phyloP scores from a whole-genome alignment of 2,797 vertebrate species.

The Gallinago nigripennis region DNA sequence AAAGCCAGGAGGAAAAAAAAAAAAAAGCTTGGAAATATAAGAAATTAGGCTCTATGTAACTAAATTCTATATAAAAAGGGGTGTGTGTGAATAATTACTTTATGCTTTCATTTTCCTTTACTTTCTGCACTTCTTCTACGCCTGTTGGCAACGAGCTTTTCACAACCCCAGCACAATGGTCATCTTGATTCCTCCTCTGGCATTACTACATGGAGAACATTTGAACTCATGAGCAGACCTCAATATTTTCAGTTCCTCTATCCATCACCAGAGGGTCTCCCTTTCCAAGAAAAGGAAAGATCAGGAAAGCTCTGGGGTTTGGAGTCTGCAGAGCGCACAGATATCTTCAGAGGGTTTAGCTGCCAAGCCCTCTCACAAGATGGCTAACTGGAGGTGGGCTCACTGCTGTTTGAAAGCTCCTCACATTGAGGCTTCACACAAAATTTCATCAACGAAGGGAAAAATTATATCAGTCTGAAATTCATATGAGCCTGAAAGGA shows the following conservation, averaged over 20 bases:
- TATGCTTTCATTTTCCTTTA: not conserved
- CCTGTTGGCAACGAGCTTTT: not conserved
- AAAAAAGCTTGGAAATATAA: not conserved
- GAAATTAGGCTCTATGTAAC: not conserved
- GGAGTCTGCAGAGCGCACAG: not conserved
- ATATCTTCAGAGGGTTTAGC: not conserved
- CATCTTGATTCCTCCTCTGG: not conserved
- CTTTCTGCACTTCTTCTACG: not conserved
- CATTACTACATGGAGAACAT: not conserved
- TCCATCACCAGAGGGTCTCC: conserved; percentile 9
- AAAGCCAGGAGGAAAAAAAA: not conserved
- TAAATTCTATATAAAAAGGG: not conserved
- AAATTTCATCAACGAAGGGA: not conserved
- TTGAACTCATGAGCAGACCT: not conserved
- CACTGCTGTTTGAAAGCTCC: not conserved
- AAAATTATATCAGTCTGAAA: not conserved
- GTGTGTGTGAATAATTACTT: not conserved
- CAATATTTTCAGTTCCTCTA: not conserved
- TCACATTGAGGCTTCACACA: not conserved
- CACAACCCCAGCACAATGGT: not conserved
- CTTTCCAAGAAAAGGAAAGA: not conserved
- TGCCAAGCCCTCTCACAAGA: not conserved
- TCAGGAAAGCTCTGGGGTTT: not conserved
- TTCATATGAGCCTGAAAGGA: not conserved
- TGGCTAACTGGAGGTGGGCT: not conserved